Percentiles rank a stretch among this genome's conserved stretches.
These are phyloP conservation scores for Anableps anableps DNA, from an alignment of 2,797 vertebrate species.

Conservation along the genomic window DNA sequence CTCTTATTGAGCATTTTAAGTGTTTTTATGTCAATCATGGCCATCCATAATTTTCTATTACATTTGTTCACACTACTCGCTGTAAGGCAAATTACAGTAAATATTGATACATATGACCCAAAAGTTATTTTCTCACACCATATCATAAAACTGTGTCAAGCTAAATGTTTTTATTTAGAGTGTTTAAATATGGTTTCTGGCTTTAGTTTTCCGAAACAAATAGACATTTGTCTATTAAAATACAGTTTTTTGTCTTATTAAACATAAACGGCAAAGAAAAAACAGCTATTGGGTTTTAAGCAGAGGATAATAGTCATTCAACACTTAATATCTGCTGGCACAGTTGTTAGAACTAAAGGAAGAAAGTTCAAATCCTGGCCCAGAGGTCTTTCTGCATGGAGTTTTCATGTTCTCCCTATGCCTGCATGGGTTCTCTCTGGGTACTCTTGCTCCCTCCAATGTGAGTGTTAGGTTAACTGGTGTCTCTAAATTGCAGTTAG, in stretches of 20 bases:
- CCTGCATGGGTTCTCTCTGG: neutral
- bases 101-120: too few species aligned
- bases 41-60: too few species aligned
- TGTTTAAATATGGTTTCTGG: neutral
- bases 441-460: neutral
- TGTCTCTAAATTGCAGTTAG: neutral
- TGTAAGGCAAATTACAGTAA: too few species aligned
- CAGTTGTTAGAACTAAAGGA: too few species aligned
- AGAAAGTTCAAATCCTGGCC: neutral
- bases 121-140: neutral
- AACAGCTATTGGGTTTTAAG: neutral
- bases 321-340: neutral
- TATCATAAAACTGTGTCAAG: neutral
- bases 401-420: too few species aligned
- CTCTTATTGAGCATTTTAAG: too few species aligned
- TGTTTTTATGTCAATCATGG: too few species aligned
- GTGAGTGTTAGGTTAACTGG: neutral
- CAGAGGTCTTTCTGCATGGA: too few species aligned
- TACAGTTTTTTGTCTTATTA: neutral
- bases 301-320: neutral
- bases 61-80: too few species aligned
- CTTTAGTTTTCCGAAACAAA: neutral
- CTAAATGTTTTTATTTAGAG: neutral
- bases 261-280: neutral
- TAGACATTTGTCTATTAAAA: neutral